Base-by-base conservation (phyloP, 1,140 invertebrate genomes). In the Orchesella cincta region DNA sequence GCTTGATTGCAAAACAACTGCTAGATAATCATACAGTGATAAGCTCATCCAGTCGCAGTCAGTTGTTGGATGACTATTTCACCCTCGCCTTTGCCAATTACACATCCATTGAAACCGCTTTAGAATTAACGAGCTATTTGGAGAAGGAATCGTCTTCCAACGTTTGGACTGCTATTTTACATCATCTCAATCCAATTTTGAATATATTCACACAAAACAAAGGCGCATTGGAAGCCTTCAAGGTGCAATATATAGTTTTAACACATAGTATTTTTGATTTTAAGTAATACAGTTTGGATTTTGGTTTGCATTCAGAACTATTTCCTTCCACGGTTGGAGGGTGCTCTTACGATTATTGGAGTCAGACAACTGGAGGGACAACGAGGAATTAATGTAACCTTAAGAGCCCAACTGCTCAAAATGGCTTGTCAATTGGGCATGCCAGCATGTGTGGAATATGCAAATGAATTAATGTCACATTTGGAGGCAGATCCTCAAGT, bases 91-190 rank as follows among this genome's bases (percentile, higher is more conserved):
- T 75, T 18, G 31, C 51, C n/a, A 74, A 74, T 67, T 28, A 31
- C 5, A 34, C 64, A 1, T 20, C 20, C 5, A 79, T 79, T 33
- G 57, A 64, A 67, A 12, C 39, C 2, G 88, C 91, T 0, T 86
- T 93, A 18, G 85, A 88, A 3, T 83, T 91, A 2, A 88, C 89
- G 20, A 87, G 87, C 28, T 92, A 91, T 83, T 85, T 92, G 20
- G 86, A 85, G 16, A 86, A 86, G 0, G 90, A 91, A 78, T 84
- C 84, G 20, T 87, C 89, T n/a, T 88, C 87, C 46, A 84, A 88
- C 3, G 89, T 90, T 0, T 91, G 90, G 91, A 83, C 84, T n/a
- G 83, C 87, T 18, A 80, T 89, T 0, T 84, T 88, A 0, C 74
- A 5, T 12, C 34, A 74, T 29, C 62, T 78, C 12, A 46, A 39